These are phyloP conservation scores for Dryobota labecula DNA, from an alignment of 2,888 invertebrate species.

Conservation along the genomic window DNA sequence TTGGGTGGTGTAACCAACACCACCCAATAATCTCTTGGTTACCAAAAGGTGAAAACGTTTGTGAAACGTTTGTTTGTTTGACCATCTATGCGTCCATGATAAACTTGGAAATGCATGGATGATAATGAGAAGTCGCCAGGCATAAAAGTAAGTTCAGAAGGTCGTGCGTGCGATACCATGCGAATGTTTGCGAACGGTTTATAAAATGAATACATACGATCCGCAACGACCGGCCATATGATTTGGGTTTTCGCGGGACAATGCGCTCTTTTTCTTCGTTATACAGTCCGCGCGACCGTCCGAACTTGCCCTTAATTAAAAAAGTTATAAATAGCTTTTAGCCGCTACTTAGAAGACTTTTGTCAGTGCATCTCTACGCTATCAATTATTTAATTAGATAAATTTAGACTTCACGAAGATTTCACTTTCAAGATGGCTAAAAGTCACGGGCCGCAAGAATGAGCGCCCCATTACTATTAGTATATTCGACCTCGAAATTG, in stretches of 20 bases:
- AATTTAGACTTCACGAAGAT: too few relatives aligned
- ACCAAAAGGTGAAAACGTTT: not conserved
- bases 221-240: slow-evolving; percentile 47
- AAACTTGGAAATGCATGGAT: slow-evolving; percentile 6
- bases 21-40: not conserved
- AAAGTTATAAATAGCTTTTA: slow-evolving; percentile 20
- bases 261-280: slow-evolving; percentile 33
- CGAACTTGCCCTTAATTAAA: slow-evolving; percentile 46
- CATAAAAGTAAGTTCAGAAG: slow-evolving; percentile 50
- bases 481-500: not conserved
- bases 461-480: not conserved
- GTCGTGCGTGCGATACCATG: slow-evolving; percentile 46
- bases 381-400: slow-evolving; percentile 1
- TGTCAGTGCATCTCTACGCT: not conserved
- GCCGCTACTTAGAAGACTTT: not conserved
- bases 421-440: not conserved
- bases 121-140: slow-evolving; percentile 2
- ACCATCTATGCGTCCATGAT: not conserved
- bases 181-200: slow-evolving; percentile 35
- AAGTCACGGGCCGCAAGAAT: too few relatives aligned
- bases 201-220: slow-evolving; percentile 53
- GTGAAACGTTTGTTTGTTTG: too few relatives aligned
- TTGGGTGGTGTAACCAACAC: too few relatives aligned
- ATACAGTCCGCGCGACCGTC: slow-evolving; percentile 34
- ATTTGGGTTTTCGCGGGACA: slow-evolving; percentile 41